phyloP scores from a whole-genome alignment of 2,888 invertebrate species.

The Bruchidius siliquastri region DNA sequence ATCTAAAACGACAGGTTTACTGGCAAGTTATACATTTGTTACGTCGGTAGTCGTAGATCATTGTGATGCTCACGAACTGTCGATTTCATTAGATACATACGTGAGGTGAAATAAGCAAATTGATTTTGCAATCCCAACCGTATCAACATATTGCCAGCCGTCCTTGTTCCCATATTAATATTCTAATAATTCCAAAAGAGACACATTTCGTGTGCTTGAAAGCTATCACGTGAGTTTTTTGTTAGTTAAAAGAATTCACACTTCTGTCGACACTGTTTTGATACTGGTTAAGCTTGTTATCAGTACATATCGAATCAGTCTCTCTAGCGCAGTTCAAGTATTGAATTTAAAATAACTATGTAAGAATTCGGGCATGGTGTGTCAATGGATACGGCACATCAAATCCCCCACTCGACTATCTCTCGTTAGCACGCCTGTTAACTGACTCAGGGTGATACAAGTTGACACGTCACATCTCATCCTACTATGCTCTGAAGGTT shows the following conservation, averaged over 20 bases:
- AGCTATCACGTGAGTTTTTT: background rate
- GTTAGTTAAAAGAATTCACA: background rate
- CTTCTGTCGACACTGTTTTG: background rate
- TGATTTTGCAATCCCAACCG: background rate
- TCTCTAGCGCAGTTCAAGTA: background rate
- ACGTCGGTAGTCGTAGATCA: no score
- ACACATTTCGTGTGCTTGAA: background rate
- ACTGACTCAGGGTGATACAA: no score
- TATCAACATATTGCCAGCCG: background rate
- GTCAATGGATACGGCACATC: no score
- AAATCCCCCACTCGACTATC: no score
- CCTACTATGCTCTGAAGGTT: no score
- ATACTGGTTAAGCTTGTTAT: background rate
- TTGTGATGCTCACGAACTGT: background rate
- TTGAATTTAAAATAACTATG: background rate
- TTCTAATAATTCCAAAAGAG: background rate
- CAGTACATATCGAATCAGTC: background rate
- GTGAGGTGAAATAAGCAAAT: background rate
- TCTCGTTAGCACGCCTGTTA: no score
- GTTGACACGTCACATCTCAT: no score
- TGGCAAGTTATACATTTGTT: no score
- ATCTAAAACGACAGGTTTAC: no score
- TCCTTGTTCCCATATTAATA: background rate
- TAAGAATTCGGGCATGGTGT: no score
- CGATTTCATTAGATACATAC: background rate